Base-by-base conservation (phyloP, 2,797 vertebrate species). In the Pangasius macronema region DNA sequence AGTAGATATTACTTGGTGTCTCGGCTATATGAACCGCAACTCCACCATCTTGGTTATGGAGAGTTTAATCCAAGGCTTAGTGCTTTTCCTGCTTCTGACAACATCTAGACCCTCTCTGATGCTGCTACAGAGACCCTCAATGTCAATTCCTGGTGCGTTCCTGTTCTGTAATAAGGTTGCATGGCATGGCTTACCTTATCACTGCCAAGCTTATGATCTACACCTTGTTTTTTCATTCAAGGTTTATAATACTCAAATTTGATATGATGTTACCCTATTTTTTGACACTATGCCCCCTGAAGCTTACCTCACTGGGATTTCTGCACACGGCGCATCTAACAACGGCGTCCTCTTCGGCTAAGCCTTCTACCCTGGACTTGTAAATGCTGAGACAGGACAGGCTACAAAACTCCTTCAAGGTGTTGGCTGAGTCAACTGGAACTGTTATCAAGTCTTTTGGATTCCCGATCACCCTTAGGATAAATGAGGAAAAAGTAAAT, bases 401-500 rank as follows among this genome's bases (percentile, higher is more conserved):
- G 92, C 98, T 98, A 90, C 99, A 99, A 94, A 99, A 99, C 93
- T 99, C 96, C 94, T 97, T 96, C 86, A 95, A 95, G 88, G 91
- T 94, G 89, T 90, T 95, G 24, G 94, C 94, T 72, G 95, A 94
- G 68, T 98, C 98, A 88, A 96, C 94, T 59, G 98, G 98, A 90
- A 98, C 97, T 13, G 96, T 98, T 92, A 99, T 97, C 92, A 99
- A 97, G 91, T 99, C 98, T 94, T 98, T 98, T 91, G 97, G 97
- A 91, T 99, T 97, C 90, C 95, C 80, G 91, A 99, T 99, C 81
- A 98, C 97, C 95, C 99, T 99, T 89, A 16, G 51, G 61, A 65
- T 30, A 63, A 87, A 92, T 16, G 89, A 39, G 83, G 4, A 70
- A 70, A 27, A 82, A 7, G 57, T 42, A 49, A 20, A 9, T 68